Evolutionary conservation across 1,140 invertebrate species (phyloP).

Genomic region (Bombus pascuorum): DNA sequence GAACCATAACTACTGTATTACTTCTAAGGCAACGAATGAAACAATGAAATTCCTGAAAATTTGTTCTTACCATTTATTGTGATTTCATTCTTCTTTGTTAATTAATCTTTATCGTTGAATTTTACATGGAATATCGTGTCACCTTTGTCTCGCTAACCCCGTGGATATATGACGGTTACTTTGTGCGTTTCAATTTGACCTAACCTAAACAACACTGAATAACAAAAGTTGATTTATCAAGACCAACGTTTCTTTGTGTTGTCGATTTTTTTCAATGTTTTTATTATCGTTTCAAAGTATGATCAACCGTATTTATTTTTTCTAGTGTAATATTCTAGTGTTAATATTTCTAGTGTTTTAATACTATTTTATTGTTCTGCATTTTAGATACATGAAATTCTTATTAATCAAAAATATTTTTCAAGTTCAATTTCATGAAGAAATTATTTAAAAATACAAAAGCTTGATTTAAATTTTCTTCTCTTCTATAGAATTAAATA

Average conservation of each 20-base stretch:
- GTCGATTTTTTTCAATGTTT: background rate
- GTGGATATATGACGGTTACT: conserved; percentile 41
- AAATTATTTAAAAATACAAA: background rate
- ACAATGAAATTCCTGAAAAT: conserved; percentile 27
- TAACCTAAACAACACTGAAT: conserved; percentile 56
- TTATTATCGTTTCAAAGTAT: background rate
- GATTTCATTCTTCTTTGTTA: conserved; percentile 3
- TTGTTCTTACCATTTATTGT: background rate
- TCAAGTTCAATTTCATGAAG: background rate
- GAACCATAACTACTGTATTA: conserved; percentile 46
- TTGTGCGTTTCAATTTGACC: conserved; percentile 32
- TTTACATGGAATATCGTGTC: conserved; percentile 29
- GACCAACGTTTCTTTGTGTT: background rate
- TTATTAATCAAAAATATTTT: background rate
- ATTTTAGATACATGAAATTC: background rate
- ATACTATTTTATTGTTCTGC: background rate
- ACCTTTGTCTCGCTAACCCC: conserved; percentile 37
- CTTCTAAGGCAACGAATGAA: conserved; percentile 26
- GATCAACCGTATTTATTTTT: background rate
- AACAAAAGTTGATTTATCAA: background rate
- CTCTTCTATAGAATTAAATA: conserved; percentile 95
- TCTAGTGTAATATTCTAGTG: background rate
- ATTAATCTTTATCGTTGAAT: conserved; percentile 16
- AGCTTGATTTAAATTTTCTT: background rate
- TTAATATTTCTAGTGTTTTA: background rate